Evolutionary conservation across 2,888 invertebrate genomes (phyloP), one percentile per base, ranked within the genome.

Genomic region (Scaptomyza parva): DNA sequence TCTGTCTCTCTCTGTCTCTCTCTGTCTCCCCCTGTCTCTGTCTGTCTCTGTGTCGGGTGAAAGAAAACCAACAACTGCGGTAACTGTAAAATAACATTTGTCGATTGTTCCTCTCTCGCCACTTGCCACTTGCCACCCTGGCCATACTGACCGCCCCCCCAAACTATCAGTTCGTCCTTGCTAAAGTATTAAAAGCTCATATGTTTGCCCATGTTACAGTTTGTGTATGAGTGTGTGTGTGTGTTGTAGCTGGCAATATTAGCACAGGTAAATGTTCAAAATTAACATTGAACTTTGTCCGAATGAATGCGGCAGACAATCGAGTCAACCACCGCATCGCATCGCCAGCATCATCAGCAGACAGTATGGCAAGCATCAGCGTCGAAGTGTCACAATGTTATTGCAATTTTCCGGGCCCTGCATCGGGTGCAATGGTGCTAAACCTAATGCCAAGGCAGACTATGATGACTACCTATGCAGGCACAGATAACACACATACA

Each of bases 211-310:
- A 41, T 37, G 28, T 24, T 17, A 14, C 40, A 30, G 12, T 43
- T 20, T 28, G n/a, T 35, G n/a, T 40, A 14, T 35, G 30, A 45
- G 37, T 41, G 40, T 48, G 26, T 47, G 57, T 52, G 58, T 60
- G 37, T 40, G 52, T 43, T 73, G 70, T 70, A 59, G 67, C 39
- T 44, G 64, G 51, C 84, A 86, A 84, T 88, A 88, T 88, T 88
- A 85, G 84, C 78, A 69, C 70, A 88, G 85, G 87, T 86, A 88
- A 86, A 88, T 86, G 81, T 75, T 78, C 60, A 86, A 86, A 88
- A 88, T 86, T 88, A 86, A 86, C 85, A 87, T 88, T 86, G 88
- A 88, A 88, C 85, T 86, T 84, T 86, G 73, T 52, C 66, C 62
- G 70, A 71, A 62, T 62, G 74, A 54, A 64, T 61, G 65, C 68